Conservation (phyloP, 2,113 vertebrate species). For the Chitala chitala region DNA sequence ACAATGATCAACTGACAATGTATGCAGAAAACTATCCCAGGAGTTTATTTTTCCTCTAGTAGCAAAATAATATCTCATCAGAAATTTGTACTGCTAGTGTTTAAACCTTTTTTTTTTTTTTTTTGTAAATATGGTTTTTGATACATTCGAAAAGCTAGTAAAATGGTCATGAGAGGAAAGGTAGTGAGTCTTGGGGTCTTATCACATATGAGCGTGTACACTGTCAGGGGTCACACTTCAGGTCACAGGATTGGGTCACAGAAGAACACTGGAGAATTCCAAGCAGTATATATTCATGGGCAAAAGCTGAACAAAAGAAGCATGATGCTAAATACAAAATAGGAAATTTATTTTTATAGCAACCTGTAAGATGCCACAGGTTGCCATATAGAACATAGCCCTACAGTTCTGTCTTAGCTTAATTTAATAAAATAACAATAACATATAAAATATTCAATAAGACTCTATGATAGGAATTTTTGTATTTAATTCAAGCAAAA, state of each 20-base stretch:
- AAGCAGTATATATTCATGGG: background rate
- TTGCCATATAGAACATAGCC: background rate
- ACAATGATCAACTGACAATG: background rate
- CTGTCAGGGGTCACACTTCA: background rate
- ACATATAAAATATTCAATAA: slow-evolving; percentile 13
- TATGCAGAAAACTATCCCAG: background rate
- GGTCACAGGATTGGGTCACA: background rate
- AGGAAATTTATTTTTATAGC: background rate
- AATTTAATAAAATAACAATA: slow-evolving; percentile 15
- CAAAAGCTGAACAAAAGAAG: background rate
- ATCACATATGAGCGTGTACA: background rate
- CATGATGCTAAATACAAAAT: background rate
- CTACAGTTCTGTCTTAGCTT: background rate
- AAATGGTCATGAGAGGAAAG: background rate
- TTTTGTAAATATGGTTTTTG: background rate
- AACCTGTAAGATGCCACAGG: background rate
- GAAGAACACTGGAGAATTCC: background rate
- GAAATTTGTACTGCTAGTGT: no score
- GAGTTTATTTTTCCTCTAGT: background rate
- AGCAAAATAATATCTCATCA: no score
- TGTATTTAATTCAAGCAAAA: slow-evolving; percentile 8
- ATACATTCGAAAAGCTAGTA: no score
- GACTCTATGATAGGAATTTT: background rate
- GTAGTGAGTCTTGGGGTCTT: background rate
- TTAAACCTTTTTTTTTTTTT: background rate